Percentiles rank a stretch among this genome's conserved stretches.
Conservation (phyloP, 2,797 vertebrate genomes). For the Hemibagrus guttatus region DNA sequence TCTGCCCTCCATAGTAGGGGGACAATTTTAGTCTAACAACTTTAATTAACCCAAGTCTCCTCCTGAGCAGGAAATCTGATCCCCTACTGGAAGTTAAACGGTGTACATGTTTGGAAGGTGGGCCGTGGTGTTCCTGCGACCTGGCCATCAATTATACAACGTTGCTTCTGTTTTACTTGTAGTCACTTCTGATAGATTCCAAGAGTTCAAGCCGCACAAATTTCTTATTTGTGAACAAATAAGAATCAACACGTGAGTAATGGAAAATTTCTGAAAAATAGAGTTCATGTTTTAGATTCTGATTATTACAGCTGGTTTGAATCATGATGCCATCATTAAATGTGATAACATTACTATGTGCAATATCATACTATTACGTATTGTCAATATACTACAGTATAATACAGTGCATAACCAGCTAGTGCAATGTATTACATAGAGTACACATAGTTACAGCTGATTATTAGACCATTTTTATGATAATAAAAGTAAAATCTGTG, state of each 20-base stretch:
- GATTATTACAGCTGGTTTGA: not conserved
- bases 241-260: not conserved
- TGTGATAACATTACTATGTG: not conserved
- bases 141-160: conserved; percentile 38
- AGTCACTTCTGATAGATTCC: not conserved
- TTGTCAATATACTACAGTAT: not conserved
- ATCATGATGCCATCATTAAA: not conserved
- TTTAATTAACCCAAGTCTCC: conserved; percentile 74
- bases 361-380: not conserved
- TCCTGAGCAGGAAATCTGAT: conserved; percentile 36
- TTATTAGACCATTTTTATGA: not conserved
- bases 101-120: conserved; percentile 21
- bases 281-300: not conserved
- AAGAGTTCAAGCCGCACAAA: too few relatives aligned
- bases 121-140: conserved; percentile 23
- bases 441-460: not conserved
- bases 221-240: too few relatives aligned
- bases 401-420: not conserved
- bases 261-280: not conserved
- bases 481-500: not conserved
- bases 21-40: conserved; percentile 74
- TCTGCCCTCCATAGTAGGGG: conserved; percentile 55
- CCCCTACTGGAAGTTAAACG: conserved; percentile 43
- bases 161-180: not conserved
- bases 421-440: not conserved